A percentile compares a stretch with the other conserved stretches of the same genome.
These are phyloP conservation scores for Carettochelys insculpta DNA, from an alignment of 2,113 vertebrate genomes.

Conservation along the genomic window DNA sequence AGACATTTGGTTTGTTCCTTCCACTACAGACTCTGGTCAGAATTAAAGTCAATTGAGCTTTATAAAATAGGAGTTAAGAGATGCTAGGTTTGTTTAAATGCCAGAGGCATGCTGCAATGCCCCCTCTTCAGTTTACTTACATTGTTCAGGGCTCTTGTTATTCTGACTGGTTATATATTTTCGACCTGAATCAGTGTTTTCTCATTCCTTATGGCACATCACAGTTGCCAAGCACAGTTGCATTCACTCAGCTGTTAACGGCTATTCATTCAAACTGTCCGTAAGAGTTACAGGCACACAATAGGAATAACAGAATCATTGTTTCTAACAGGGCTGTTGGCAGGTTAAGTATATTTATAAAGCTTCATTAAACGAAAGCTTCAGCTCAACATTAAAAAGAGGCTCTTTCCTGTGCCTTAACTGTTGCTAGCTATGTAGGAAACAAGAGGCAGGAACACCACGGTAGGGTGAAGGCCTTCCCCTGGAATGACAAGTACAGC, in stretches of 20 bases:
- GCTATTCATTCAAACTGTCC: conserved; percentile 48
- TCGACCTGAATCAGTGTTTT: conserved; percentile 42
- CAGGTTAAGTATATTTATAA: conserved; percentile 56
- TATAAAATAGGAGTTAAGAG: not conserved
- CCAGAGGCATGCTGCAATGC: not conserved
- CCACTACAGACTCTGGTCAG: not conserved
- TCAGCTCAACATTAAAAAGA: conserved; percentile 58
- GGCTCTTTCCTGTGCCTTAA: not conserved
- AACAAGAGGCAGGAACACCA: conserved; percentile 34
- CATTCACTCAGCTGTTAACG: conserved; percentile 35
- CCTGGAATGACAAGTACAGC: conserved; percentile 13
- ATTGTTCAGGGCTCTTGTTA: not conserved
- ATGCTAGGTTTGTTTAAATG: not conserved
- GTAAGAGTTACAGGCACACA: conserved; percentile 66
- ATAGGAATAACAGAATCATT: conserved; percentile 31
- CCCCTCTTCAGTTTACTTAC: not conserved
- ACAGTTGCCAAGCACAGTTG: conserved; percentile 14
- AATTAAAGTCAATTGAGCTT: not conserved
- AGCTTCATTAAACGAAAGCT: conserved; percentile 23
- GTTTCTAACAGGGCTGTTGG: conserved; percentile 39
- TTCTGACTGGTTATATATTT: conserved; percentile 40
- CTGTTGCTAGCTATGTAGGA: not conserved
- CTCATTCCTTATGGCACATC: not conserved
- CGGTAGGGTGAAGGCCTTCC: not conserved
- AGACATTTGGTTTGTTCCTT: not conserved